Percentiles rank a stretch among this genome's conserved stretches.
phyloP scores from a whole-genome alignment of 2,888 invertebrate genomes.

The Colletes collaris region DNA sequence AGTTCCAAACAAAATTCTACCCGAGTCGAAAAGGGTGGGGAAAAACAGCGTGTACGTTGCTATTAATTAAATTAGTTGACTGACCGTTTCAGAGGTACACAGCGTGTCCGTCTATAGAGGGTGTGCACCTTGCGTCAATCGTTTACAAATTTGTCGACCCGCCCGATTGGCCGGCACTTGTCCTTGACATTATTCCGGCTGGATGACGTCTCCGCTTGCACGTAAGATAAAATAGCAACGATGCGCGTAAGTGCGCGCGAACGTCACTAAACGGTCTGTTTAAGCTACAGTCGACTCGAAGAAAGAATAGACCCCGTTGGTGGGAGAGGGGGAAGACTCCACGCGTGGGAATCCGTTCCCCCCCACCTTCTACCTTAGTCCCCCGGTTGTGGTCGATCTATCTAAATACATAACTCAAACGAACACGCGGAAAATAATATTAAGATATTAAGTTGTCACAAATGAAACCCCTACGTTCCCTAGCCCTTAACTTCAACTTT shows the following conservation, averaged over 20 bases:
- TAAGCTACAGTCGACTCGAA: background rate
- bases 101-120: conserved; percentile 4
- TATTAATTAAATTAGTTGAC: conserved; percentile 13
- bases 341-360: too few species aligned
- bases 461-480: too few species aligned
- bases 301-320: background rate
- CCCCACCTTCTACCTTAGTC: too few species aligned
- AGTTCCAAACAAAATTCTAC: conserved; percentile 1
- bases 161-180: conserved; percentile 26
- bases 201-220: conserved; percentile 31
- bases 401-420: too few species aligned
- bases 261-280: conserved; percentile 7
- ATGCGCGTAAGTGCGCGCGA: background rate
- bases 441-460: too few species aligned
- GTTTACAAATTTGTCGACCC: conserved; percentile 51
- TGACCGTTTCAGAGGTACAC: conserved; percentile 18
- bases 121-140: conserved; percentile 40
- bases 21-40: background rate
- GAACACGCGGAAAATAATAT: too few species aligned
- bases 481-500: too few species aligned
- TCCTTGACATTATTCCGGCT: conserved; percentile 50
- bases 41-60: background rate
- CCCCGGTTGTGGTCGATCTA: too few species aligned
- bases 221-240: conserved; percentile 33
- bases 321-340: too few species aligned